Base-by-base conservation (phyloP, 2,888 invertebrate genomes). In the Iphiclides podalirius region DNA sequence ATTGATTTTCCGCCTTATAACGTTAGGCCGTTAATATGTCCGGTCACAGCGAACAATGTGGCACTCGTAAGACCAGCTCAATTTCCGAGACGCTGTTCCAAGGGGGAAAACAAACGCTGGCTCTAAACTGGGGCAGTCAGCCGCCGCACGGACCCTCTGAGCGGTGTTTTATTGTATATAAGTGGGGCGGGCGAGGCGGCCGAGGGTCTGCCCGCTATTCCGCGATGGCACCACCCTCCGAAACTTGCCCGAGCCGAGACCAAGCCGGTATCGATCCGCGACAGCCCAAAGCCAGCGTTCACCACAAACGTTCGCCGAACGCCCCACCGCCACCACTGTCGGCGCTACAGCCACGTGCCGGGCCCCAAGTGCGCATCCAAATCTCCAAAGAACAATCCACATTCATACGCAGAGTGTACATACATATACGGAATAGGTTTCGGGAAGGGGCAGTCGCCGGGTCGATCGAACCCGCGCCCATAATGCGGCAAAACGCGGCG, bases 211-310 rank as follows among this genome's bases (percentile, higher is more conserved):
- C 35, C 47, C 48, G 37, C 58, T 64, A 64, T 67, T 62, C 61
- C 52, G 57, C 54, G 48, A 54, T 35, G 57, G 55, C 58, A 60
- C 47, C 42, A 49, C 59, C 63, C 65, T 54, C 63, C 60, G 44
- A 65, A 64, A 67, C 44, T 23, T 43, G 40, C 44, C 47, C 45
- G 47, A 56, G 47, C 66, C 67, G 61, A 70, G 70, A 70, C 61
- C 73, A 80, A 79, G 79, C n/a, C n/a, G 79, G 72, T 82, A 85
- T 86, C 77, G 85, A 86, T 84, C 82, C 74, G 20, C 4, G 3
- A 20, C 20, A 20, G 20, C 3, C 20, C 20, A 20, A n/a, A 20
- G 20, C 6, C 20, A 6, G 4, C 20, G 20, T 6, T 4, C 6
- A 6, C 3, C 20, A 20, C 20, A 4, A 20, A n/a, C n/a, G 20